Percentiles rank a stretch among this genome's conserved stretches.
Conservation (phyloP, 2,888 invertebrate species). For the Drosophila formosana region DNA sequence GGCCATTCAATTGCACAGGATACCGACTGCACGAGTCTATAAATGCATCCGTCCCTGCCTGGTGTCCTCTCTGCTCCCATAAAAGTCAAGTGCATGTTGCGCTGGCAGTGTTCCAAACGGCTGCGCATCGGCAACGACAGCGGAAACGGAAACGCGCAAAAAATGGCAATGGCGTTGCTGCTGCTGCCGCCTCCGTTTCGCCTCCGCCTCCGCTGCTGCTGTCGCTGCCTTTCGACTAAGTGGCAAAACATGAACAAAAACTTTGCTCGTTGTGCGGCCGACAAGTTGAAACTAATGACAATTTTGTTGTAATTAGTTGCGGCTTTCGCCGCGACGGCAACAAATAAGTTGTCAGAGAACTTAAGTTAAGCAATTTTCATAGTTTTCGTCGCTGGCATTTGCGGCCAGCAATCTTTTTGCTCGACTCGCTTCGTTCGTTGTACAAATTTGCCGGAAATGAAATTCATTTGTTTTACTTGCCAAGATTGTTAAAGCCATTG, state of each 20-base stretch:
- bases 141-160: slow-evolving; percentile 74
- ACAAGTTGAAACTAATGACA: slow-evolving; percentile 81
- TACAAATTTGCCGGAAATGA: slow-evolving; percentile 76
- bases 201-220: not conserved
- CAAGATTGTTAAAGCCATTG: slow-evolving; percentile 45
- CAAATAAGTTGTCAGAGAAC: slow-evolving; percentile 77
- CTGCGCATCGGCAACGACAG: slow-evolving; percentile 51
- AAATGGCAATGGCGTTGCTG: slow-evolving; percentile 54
- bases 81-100: slow-evolving; percentile 67
- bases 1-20: slow-evolving; percentile 70
- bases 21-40: slow-evolving; percentile 74
- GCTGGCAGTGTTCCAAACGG: slow-evolving; percentile 69
- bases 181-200: slow-evolving; percentile 16
- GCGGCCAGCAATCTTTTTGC: slow-evolving; percentile 64
- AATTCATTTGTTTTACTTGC: slow-evolving; percentile 73
- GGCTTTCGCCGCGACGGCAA: slow-evolving; percentile 65
- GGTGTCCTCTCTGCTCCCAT: slow-evolving; percentile 36
- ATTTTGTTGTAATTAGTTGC: slow-evolving; percentile 81
- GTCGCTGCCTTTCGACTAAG: slow-evolving; percentile 54
- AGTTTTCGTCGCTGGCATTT: slow-evolving; percentile 70
- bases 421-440: slow-evolving; percentile 38
- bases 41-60: slow-evolving; percentile 61
- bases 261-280: slow-evolving; percentile 73
- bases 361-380: slow-evolving; percentile 78
- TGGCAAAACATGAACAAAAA: slow-evolving; percentile 79